phyloP scores from a whole-genome alignment of 2,888 invertebrate genomes.

The Disparrhopalites patrizii region DNA sequence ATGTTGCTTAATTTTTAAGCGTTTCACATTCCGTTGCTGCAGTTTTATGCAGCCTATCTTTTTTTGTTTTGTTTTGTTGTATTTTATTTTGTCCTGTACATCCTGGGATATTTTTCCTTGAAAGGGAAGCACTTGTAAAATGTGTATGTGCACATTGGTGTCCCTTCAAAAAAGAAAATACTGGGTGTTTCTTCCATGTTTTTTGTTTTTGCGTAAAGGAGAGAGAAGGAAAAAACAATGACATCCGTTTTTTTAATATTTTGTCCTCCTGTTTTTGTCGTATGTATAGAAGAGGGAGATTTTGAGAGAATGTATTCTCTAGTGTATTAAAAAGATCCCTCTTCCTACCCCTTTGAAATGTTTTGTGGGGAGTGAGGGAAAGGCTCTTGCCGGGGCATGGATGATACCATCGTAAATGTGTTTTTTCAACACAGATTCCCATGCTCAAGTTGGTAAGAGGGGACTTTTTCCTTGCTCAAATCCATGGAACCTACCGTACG shows the following conservation, averaged over 20 bases:
- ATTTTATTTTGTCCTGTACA: neutral
- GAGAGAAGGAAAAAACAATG: neutral
- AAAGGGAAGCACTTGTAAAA: too few species aligned
- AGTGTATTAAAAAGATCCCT: neutral
- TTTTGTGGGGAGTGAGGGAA: neutral
- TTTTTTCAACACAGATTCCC: neutral
- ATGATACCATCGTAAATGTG: neutral
- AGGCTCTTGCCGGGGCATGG: neutral
- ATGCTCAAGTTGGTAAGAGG: neutral
- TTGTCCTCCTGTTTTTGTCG: neutral
- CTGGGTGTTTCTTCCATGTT: neutral
- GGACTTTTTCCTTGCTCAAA: neutral
- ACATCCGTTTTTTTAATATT: neutral
- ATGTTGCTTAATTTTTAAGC: constrained; percentile 49
- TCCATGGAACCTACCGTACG: constrained; percentile 35
- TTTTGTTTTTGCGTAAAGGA: constrained; percentile 1
- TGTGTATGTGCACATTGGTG: neutral
- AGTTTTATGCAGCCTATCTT: constrained; percentile 49
- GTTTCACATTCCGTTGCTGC: constrained; percentile 47
- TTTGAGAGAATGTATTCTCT: neutral
- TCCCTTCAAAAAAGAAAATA: too few species aligned
- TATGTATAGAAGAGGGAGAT: neutral
- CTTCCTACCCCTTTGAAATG: neutral
- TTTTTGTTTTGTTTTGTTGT: constrained; percentile 8
- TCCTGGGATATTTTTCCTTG: too few species aligned